Evolutionary conservation across 2,113 vertebrate species (phyloP).

Genomic region (Hoplias malabaricus): DNA sequence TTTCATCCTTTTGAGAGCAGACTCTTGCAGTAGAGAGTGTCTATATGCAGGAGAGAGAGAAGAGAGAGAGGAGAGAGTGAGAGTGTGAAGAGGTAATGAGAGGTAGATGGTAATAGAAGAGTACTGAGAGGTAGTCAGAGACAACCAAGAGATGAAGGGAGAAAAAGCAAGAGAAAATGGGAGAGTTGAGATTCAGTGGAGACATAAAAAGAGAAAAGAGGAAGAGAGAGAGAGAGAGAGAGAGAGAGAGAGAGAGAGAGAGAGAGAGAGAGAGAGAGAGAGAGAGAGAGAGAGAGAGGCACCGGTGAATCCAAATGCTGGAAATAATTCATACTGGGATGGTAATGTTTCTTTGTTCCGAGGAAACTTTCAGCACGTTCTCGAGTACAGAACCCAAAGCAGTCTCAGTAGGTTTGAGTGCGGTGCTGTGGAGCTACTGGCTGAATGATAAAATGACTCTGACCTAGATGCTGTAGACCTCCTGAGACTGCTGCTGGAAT

Average conservation of each 20-base stretch:
- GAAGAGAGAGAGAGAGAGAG: not conserved
- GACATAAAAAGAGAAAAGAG: not conserved
- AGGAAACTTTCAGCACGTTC: slow-evolving; percentile 32
- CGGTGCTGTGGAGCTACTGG: slow-evolving; percentile 45
- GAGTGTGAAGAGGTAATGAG: not conserved
- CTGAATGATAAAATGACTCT: slow-evolving; percentile 62
- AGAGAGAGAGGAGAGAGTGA: not conserved
- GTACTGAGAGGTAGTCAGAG: not conserved
- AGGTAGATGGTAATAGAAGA: slow-evolving; percentile 21
- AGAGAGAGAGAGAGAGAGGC: not conserved
- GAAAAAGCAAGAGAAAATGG: not conserved
- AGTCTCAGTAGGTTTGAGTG: slow-evolving; percentile 50
- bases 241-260: not conserved
- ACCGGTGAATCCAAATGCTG: not conserved
- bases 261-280: not conserved
- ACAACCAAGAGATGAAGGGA: not conserved
- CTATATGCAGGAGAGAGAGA: not conserved
- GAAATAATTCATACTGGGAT: slow-evolving; percentile 16
- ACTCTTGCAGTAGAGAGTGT: not conserved
- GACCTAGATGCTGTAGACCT: slow-evolving; percentile 71
- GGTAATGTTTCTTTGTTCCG: slow-evolving; percentile 12
- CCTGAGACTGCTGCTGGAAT: slow-evolving; percentile 57
- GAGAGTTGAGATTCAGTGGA: too few species aligned
- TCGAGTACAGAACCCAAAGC: slow-evolving; percentile 73
- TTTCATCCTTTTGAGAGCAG: slow-evolving; percentile 17